Evolutionary conservation across 2,113 vertebrate genomes (phyloP), one percentile per base, ranked within the genome.

Genomic region (Lasiurus borealis): DNA sequence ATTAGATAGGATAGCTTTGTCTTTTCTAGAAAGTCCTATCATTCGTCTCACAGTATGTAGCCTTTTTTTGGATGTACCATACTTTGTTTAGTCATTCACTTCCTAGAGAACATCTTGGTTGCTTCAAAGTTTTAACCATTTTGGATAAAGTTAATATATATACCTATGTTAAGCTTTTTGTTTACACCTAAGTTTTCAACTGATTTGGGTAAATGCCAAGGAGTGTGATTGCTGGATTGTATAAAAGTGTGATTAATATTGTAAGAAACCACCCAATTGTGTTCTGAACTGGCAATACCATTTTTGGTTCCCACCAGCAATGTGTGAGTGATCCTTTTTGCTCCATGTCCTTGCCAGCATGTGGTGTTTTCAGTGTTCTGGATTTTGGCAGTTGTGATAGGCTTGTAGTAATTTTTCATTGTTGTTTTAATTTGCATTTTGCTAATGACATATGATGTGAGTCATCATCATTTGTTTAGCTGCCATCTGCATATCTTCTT

Each of bases 381-480:
- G 66, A 40, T 81, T 64, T 81, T 44, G 52, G n/a, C 44, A 29
- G 6, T 64, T 50, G 31, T 81, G 50, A 52, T 40, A 72, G 40
- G 4, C 81, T 19, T 68, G 6, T 85, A 25, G 34, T 50, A 36
- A 44, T 81, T 68, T 85, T 21, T 85, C 29, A 46, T 36, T 59
- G 50, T 44, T 72, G 14, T 90, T 87, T 62, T 81, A 36, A 13
- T 73, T 88, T 81, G 18, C 18, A 57, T 87, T 81, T 64, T 16
- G n/a, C 14, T 88, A 7, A 71, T 71, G 27, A 81, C 19, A n/a
- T 73, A 29, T 52, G 18, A 62, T 50, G 18, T 3, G 6, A 9
- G 48, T 11, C 6, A 62, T 64, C 9, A 40, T 59, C 50, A 59
- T 78, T 27, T 34, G 36, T 59, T 62, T 78, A 46, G 57, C 46